Evolutionary conservation across 2,113 vertebrate species (phyloP).

Genomic region (Takifugu bimaculatus): DNA sequence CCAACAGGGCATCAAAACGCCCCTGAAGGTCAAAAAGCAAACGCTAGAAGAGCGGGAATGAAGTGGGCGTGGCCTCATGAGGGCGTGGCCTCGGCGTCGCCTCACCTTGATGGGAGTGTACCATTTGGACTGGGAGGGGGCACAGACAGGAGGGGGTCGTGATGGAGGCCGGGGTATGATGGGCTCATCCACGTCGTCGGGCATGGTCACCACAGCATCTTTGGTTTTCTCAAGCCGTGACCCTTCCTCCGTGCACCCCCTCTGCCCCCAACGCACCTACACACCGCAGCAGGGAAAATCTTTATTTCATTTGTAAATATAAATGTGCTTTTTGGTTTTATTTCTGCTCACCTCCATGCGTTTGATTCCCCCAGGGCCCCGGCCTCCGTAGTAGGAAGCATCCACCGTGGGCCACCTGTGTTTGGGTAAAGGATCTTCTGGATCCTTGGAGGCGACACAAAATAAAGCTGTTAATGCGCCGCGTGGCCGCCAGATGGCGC

Average conservation of each 20-base stretch:
- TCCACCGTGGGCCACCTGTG: constrained; percentile 96
- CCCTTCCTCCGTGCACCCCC: constrained; percentile 95
- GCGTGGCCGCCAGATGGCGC: no score
- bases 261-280: constrained; percentile 96
- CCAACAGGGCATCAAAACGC: constrained; percentile 88
- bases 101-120: constrained; percentile 94
- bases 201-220: constrained; percentile 87
- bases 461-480: no score
- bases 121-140: constrained; percentile 82
- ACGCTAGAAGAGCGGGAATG: not conserved
- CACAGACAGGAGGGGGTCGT: constrained; percentile 75
- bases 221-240: constrained; percentile 90
- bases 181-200: constrained; percentile 81
- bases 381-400: constrained; percentile 95
- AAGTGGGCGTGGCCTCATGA: no score
- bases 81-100: not conserved
- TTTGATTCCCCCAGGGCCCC: constrained; percentile 94
- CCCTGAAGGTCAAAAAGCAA: constrained; percentile 69
- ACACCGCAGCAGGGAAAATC: not conserved
- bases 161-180: constrained; percentile 70
- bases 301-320: not conserved
- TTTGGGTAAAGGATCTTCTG: constrained; percentile 77
- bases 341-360: constrained; percentile 88
- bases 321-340: not conserved
- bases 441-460: constrained; percentile 69